Evolutionary conservation across 2,888 invertebrate genomes (phyloP).

Genomic region (Scelioninae gen. 2): DNA sequence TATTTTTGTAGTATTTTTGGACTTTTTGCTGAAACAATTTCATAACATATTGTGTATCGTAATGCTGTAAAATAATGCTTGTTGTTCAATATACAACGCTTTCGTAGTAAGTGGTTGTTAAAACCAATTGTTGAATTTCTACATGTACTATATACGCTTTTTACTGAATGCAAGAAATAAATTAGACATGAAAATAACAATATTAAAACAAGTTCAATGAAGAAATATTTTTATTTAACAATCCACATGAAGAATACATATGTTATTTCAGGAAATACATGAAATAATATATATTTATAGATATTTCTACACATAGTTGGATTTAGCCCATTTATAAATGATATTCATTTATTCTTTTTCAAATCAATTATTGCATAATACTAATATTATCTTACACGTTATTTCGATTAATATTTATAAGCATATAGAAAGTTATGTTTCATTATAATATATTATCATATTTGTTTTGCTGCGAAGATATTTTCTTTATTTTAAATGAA

Average conservation of each 20-base stretch:
- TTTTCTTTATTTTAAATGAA: conserved; percentile 1
- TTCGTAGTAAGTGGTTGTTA: conserved; percentile 37
- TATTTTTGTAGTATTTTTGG: too few species aligned
- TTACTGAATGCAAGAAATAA: conserved; percentile 28
- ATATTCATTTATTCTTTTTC: too few species aligned
- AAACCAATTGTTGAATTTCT: conserved; percentile 26
- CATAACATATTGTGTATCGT: conserved; percentile 32
- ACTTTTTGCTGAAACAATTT: conserved; percentile 23
- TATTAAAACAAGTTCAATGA: neutral
- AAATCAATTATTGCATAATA: too few species aligned
- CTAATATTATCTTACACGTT: too few species aligned
- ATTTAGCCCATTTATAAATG: too few species aligned
- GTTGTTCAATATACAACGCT: conserved; percentile 25
- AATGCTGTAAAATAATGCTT: conserved; percentile 50
- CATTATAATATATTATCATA: too few species aligned
- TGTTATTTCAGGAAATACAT: conserved; percentile 1
- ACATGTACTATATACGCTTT: conserved; percentile 32
- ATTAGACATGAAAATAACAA: conserved; percentile 9
- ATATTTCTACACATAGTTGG: too few species aligned
- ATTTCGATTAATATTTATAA: conserved; percentile 2
- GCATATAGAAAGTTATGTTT: too few species aligned
- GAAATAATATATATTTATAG: neutral
- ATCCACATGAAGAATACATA: too few species aligned
- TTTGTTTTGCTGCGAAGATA: too few species aligned
- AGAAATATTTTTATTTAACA: neutral